Conservation (phyloP, 2,113 vertebrate species). For the Petromus typicus region DNA sequence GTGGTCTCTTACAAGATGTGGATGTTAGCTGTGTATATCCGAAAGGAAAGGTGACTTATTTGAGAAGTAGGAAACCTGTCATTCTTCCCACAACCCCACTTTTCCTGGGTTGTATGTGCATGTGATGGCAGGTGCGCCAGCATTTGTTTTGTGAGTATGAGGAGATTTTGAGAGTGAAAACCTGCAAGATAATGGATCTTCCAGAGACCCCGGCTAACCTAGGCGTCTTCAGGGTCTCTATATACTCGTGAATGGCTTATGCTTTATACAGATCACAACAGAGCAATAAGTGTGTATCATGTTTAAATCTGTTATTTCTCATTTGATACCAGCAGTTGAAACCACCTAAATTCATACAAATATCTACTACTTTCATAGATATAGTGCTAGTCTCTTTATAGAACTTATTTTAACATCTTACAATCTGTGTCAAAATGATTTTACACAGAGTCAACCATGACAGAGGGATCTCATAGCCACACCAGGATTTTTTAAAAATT, state of each 20-base stretch:
- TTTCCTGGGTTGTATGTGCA: neutral
- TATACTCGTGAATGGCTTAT: neutral
- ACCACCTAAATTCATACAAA: neutral
- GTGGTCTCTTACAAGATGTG: neutral
- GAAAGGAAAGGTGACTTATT: neutral
- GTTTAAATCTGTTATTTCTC: neutral
- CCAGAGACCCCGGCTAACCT: neutral
- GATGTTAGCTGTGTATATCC: neutral
- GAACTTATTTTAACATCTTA: neutral
- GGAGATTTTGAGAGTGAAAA: constrained; percentile 12
- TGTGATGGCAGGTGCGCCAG: neutral
- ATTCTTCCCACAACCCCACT: neutral
- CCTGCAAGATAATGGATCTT: neutral
- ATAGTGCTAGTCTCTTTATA: neutral
- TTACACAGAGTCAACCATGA: neutral
- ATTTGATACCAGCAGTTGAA: neutral
- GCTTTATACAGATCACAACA: neutral
- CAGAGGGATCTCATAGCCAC: no score
- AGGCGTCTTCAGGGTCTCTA: neutral
- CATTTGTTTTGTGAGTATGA: neutral
- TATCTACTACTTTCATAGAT: neutral
- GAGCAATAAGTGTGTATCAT: neutral
- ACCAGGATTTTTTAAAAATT: neutral
- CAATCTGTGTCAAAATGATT: neutral
- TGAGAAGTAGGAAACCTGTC: neutral